Evolutionary conservation across 1,140 invertebrate species (phyloP).

Genomic region (Halyomorpha halys): DNA sequence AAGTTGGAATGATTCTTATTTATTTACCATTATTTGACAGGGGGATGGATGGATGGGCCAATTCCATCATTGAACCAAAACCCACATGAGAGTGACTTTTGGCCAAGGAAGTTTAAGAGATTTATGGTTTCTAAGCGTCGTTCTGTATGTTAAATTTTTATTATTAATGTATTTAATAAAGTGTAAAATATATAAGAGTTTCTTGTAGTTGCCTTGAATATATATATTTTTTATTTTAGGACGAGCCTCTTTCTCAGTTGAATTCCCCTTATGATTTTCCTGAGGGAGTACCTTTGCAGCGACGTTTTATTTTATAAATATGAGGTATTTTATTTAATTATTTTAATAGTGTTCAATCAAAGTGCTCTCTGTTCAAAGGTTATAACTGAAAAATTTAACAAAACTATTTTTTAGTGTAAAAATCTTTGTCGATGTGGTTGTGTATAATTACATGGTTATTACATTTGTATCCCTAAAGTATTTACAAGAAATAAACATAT

Average conservation of each 20-base stretch:
- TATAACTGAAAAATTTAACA: no score
- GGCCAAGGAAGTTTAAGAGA: slow-evolving; percentile 14
- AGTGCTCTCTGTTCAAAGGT: no score
- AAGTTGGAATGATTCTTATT: background rate
- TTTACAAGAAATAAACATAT: no score
- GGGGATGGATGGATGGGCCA: slow-evolving; percentile 10
- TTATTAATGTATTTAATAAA: no score
- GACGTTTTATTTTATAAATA: slow-evolving; percentile 11
- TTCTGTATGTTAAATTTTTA: slow-evolving; percentile 14
- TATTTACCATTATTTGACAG: background rate
- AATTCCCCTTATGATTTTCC: slow-evolving; percentile 10
- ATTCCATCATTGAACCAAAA: slow-evolving; percentile 6
- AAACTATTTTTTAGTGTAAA: no score
- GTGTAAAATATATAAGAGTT: no score
- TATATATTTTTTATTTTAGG: background rate
- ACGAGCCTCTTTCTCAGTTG: background rate
- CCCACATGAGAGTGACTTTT: background rate
- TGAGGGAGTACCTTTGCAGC: slow-evolving; percentile 1
- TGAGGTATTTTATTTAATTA: slow-evolving; percentile 6
- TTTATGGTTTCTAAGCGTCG: slow-evolving; percentile 24
- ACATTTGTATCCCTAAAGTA: no score
- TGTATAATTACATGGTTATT: no score
- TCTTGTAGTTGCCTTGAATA: no score
- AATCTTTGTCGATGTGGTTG: no score
- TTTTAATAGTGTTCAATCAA: no score